Evolutionary conservation across 2,888 invertebrate species (phyloP).

Genomic region (Celastrina argiolus): DNA sequence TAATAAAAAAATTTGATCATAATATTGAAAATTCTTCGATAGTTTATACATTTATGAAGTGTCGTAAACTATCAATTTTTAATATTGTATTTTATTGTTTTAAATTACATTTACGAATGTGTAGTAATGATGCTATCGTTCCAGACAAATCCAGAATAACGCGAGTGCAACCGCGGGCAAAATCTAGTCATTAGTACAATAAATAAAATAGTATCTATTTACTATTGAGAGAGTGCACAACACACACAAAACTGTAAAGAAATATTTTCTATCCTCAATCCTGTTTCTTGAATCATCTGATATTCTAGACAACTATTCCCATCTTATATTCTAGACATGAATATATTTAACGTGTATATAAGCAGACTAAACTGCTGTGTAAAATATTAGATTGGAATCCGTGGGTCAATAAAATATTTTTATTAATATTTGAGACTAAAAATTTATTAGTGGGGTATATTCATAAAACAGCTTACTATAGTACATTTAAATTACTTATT

Average conservation of each 20-base stretch:
- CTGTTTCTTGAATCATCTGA: neutral
- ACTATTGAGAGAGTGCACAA: no score
- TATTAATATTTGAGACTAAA: constrained; percentile 5
- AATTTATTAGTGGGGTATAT: neutral
- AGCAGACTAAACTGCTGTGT: neutral
- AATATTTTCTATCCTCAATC: neutral
- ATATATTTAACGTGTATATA: constrained; percentile 11
- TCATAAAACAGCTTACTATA: neutral
- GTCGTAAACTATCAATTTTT: no score
- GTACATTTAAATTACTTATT: neutral
- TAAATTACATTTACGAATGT: no score
- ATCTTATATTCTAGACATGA: neutral
- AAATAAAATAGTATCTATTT: no score
- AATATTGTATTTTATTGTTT: no score
- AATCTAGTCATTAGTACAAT: no score
- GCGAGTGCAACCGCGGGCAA: no score
- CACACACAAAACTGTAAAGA: neutral
- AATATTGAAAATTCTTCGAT: no score
- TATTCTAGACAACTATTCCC: constrained; percentile 18
- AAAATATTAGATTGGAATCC: constrained; percentile 11
- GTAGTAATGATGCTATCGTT: no score
- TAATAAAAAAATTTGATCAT: no score
- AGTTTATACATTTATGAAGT: no score
- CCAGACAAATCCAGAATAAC: no score
- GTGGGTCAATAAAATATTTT: constrained; percentile 7